Evolutionary conservation across 2,888 invertebrate genomes (phyloP).

Genomic region (Papilio elwesi): DNA sequence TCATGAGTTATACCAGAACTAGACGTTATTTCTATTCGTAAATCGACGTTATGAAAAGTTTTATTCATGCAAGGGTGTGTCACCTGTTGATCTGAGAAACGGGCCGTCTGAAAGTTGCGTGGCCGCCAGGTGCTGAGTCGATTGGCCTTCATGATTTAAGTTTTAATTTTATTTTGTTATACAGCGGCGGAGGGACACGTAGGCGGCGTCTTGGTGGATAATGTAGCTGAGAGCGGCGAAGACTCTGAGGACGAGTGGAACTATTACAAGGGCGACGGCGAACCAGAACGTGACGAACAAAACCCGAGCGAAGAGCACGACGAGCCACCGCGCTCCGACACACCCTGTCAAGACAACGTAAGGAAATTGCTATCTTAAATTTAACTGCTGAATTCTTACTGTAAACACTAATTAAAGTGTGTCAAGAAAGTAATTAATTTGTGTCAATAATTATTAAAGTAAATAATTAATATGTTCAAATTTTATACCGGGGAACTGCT

Average conservation of each 20-base stretch:
- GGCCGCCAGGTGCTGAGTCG: constrained; percentile 54
- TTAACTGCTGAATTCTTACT: not conserved
- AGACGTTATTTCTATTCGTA: constrained; percentile 45
- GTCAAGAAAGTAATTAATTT: no score
- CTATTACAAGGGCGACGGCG: constrained; percentile 88
- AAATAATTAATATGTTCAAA: no score
- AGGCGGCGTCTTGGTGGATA: constrained; percentile 85
- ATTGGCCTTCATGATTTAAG: constrained; percentile 46
- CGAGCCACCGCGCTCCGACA: constrained; percentile 77
- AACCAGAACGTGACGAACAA: constrained; percentile 82
- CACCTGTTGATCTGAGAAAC: constrained; percentile 36
- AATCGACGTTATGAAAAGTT: constrained; percentile 45
- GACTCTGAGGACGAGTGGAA: constrained; percentile 96
- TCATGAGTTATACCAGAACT: constrained; percentile 28
- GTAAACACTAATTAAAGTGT: not conserved
- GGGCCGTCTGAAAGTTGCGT: constrained; percentile 44
- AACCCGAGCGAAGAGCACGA: constrained; percentile 85
- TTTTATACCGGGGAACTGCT: no score
- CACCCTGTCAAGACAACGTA: constrained; percentile 79
- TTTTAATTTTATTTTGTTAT: constrained; percentile 59
- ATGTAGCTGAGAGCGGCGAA: constrained; percentile 90
- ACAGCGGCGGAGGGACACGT: constrained; percentile 79
- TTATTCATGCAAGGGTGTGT: constrained; percentile 43
- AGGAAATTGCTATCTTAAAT: constrained; percentile 47
- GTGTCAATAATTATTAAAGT: no score